phyloP scores from a whole-genome alignment of 2,797 vertebrate species.

The Myotis myotis region DNA sequence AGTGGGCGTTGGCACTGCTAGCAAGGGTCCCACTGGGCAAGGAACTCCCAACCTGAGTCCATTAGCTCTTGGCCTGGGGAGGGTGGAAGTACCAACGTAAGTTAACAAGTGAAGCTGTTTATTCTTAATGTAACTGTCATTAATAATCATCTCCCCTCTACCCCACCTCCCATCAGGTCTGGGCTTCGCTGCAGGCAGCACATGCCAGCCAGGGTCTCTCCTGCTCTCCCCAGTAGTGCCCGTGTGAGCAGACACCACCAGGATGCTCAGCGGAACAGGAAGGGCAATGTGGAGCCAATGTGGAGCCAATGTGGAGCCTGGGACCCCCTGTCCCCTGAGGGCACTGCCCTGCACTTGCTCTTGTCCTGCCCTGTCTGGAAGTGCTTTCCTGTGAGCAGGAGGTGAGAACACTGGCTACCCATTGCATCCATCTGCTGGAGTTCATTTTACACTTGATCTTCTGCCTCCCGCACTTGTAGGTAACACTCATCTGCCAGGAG shows the following conservation, averaged over 20 bases:
- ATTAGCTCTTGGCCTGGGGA: not conserved
- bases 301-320: not conserved
- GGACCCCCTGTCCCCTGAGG: not conserved
- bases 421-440: accelerated
- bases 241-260: not conserved
- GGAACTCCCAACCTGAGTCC: not conserved
- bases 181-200: not conserved
- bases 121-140: not conserved
- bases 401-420: not conserved
- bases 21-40: not conserved
- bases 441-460: not conserved
- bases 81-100: not conserved
- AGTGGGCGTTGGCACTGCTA: not conserved
- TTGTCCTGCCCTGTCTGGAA: not conserved
- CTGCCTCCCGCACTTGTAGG: not conserved
- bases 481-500: not conserved
- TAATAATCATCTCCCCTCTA: not conserved
- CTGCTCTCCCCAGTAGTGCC: not conserved
- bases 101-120: not conserved
- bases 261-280: not conserved
- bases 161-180: not conserved
- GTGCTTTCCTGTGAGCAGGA: not conserved
- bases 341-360: not conserved
- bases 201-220: not conserved
- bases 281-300: accelerated